Base-by-base conservation (phyloP, 2,888 invertebrate species). In the Minunthozetes semirufus region DNA sequence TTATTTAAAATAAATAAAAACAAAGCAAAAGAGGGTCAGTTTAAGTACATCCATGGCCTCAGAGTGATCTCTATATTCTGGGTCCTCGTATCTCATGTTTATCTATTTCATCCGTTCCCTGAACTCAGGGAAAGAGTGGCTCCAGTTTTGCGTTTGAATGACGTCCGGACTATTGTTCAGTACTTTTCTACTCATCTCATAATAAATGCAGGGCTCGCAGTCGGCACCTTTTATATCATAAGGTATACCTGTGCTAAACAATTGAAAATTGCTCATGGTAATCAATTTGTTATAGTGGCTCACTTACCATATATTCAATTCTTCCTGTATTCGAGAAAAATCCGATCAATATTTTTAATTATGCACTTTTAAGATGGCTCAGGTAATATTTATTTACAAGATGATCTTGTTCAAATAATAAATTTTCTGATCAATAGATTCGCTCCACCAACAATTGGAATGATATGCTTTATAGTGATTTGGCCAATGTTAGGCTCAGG, bases 301-400 rank as follows among this genome's bases (percentile, higher is more conserved):
- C 70, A 13, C 71, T 74, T 8, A 74, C 74, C 13, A 66, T 74
- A 11, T 74, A 70, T 27, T 66, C 74, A 50, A 70, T 74, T n/a
- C 56, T 74, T 33, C 66, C 71, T 0, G 68, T 56, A 5, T 66
- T 50, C 9, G 46, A 66, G 68, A 74, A 74, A 17, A 66, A 50
- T 48, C 50, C 74, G 19, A 74, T 74, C n/a, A 74, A 74, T 56
- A 25, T 74, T 17, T 74, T 70, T 29, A 74, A 50, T 6, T 74
- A 74, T 46, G 68, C 68, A 9, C 59, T 66, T 8, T 56, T 74
- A 22, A 50, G 74, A n/a, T 74, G 74, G 74, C 17, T 53, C 15
- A 42, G 74, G 74, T 74, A 70, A 38, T 13, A 42, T 42, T 11
- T 9, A 42, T 42, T 42, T 59, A 13, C 3, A 59, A 27, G 25